Conservation (phyloP, 2,113 vertebrate species). For the Cyrtonyx montezumae region DNA sequence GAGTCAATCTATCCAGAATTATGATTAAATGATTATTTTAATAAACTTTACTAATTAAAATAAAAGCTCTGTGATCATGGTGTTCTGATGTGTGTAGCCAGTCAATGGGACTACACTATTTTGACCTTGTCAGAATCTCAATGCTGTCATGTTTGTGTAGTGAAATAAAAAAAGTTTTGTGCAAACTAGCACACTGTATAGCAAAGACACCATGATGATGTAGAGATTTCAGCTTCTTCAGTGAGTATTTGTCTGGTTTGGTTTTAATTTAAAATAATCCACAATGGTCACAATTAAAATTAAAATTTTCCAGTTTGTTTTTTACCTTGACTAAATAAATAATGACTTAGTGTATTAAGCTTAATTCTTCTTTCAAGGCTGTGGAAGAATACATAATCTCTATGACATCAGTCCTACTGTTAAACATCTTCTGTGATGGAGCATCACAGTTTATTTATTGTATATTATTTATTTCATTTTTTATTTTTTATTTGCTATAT, state of each 20-base stretch:
- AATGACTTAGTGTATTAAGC: background rate
- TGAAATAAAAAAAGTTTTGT: background rate
- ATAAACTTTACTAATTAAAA: constrained; percentile 22
- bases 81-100: background rate
- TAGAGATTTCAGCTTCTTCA: rapidly evolving
- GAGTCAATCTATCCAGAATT: background rate
- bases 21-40: background rate
- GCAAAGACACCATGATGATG: background rate
- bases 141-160: background rate
- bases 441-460: background rate
- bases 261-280: background rate
- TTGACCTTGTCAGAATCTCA: background rate
- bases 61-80: background rate
- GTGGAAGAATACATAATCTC: background rate
- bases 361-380: background rate
- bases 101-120: background rate
- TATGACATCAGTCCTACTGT: background rate
- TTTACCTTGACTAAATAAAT: background rate
- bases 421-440: background rate
- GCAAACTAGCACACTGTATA: background rate
- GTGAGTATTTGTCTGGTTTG: background rate
- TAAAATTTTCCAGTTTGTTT: background rate
- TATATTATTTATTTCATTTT: no score
- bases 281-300: background rate
- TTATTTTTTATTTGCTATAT: no score